phyloP scores from a whole-genome alignment of 2,888 invertebrate genomes.

The Drepana falcataria region DNA sequence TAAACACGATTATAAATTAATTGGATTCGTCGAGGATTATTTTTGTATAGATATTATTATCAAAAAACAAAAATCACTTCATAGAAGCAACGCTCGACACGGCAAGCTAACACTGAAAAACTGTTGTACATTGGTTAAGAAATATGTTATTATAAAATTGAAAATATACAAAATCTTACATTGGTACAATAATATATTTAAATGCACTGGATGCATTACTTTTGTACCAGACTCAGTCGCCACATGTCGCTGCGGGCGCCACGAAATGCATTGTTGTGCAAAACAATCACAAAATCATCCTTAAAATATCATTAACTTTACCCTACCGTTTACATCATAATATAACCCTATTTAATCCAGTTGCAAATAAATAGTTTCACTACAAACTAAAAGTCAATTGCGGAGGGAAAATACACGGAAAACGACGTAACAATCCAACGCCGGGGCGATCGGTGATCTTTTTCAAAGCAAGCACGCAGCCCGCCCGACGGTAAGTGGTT shows the following conservation, averaged over 20 bases:
- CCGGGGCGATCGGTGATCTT: too few relatives aligned
- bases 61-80: constrained; percentile 51
- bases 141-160: constrained; percentile 46
- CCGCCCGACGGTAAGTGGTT: too few relatives aligned
- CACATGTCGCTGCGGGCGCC: constrained; percentile 41
- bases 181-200: constrained; percentile 54
- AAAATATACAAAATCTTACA: constrained; percentile 67
- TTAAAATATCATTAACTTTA: constrained; percentile 25
- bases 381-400: constrained; percentile 46
- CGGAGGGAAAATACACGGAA: constrained; percentile 51
- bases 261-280: constrained; percentile 66
- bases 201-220: constrained; percentile 69
- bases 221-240: constrained; percentile 69
- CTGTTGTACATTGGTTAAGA: constrained; percentile 53
- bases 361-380: constrained; percentile 62
- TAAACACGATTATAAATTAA: constrained; percentile 44
- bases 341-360: constrained; percentile 26
- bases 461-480: too few relatives aligned
- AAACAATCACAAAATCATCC: constrained; percentile 44
- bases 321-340: constrained; percentile 19
- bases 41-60: constrained; percentile 21
- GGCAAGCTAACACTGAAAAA: constrained; percentile 52
- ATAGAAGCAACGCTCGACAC: constrained; percentile 60
- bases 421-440: too few relatives aligned
- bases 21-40: constrained; percentile 12